These are phyloP conservation scores for Channa maculata DNA, from an alignment of 2,113 vertebrate species.

Conservation along the genomic window DNA sequence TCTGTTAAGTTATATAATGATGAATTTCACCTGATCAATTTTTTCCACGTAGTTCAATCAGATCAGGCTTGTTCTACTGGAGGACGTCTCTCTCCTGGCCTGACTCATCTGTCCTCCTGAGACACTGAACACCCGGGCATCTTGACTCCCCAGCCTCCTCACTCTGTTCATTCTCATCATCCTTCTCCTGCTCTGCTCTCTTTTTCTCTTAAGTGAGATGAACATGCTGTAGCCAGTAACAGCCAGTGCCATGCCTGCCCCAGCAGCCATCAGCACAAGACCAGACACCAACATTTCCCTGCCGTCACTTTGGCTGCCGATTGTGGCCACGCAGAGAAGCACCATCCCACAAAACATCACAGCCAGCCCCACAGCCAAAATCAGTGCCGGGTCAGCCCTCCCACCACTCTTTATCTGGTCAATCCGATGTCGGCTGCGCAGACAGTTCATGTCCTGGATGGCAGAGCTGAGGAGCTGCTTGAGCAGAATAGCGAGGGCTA, in stretches of 20 bases:
- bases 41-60: constrained; percentile 59
- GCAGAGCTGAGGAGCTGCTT: constrained; percentile 98
- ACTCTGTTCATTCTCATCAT: constrained; percentile 47
- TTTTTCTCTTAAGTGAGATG: constrained; percentile 55
- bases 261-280: constrained; percentile 83
- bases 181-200: constrained; percentile 62
- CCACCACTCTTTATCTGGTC: constrained; percentile 93
- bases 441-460: constrained; percentile 98
- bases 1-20: background rate
- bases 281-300: constrained; percentile 89
- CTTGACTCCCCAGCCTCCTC: constrained; percentile 35
- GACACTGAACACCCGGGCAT: constrained; percentile 86
- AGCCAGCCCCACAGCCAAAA: constrained; percentile 88
- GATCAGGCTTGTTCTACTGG: constrained; percentile 91
- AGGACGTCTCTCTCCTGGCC: constrained; percentile 82
- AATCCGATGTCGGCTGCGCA: constrained; percentile 88
- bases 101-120: constrained; percentile 81
- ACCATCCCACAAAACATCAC: constrained; percentile 86
- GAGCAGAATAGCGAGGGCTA: constrained; percentile 92
- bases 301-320: constrained; percentile 52
- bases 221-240: constrained; percentile 82
- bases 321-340: constrained; percentile 85
- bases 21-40: background rate
- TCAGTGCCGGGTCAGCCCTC: constrained; percentile 86
- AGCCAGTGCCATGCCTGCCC: constrained; percentile 82